These are phyloP conservation scores for Strix uralensis DNA, from an alignment of 2,113 vertebrate species.

Conservation along the genomic window DNA sequence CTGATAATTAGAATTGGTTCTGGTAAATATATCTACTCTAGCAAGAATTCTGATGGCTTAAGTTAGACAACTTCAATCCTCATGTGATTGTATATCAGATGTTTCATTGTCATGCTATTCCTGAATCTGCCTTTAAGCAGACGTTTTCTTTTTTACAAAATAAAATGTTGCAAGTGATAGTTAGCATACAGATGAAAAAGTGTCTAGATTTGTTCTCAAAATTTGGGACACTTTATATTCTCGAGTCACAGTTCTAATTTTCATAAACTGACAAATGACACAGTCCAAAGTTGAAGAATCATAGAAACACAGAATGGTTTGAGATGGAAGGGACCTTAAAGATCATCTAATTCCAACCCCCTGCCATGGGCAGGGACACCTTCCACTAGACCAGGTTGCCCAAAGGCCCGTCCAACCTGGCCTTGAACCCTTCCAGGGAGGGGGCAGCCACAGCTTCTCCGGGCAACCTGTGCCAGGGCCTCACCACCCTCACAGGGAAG, in stretches of 20 bases:
- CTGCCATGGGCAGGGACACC: no score
- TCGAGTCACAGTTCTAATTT: not conserved
- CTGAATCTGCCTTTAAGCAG: not conserved
- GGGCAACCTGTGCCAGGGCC: no score
- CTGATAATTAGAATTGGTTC: not conserved
- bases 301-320: no score
- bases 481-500: no score
- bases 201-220: not conserved
- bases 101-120: not conserved
- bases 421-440: no score
- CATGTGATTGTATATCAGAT: not conserved
- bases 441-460: no score
- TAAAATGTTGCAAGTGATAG: not conserved
- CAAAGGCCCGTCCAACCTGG: no score
- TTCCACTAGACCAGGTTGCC: no score
- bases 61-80: not conserved
- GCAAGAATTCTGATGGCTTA: not conserved
- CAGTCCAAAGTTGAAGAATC: not conserved
- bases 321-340: no score
- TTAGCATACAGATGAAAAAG: not conserved
- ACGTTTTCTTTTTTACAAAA: not conserved
- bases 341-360: no score
- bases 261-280: not conserved
- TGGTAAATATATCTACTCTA: not conserved
- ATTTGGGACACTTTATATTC: not conserved